Evolutionary conservation across 2,888 invertebrate species (phyloP).

Genomic region (Habrosyne pyritoides): DNA sequence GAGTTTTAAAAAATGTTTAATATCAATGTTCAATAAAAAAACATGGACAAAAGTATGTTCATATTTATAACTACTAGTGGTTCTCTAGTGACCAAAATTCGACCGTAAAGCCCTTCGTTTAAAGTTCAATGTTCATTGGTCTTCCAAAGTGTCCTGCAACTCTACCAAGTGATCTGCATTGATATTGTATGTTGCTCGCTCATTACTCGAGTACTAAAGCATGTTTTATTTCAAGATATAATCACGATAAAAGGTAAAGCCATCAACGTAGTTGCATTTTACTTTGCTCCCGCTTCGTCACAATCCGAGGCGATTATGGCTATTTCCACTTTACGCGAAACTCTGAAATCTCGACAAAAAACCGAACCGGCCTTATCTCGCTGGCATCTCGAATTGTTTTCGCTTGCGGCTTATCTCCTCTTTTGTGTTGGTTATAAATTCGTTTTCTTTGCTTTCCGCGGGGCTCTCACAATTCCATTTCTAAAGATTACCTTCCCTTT

Average conservation of each 20-base stretch:
- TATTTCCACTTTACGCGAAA: constrained; percentile 33
- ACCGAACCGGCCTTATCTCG: constrained; percentile 37
- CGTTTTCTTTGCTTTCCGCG: constrained; percentile 44
- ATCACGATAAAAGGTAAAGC: constrained; percentile 39
- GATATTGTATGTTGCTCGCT: too few species aligned
- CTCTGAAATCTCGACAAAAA: constrained; percentile 42
- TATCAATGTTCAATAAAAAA: too few species aligned
- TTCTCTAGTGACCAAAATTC: too few species aligned
- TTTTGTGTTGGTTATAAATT: constrained; percentile 51
- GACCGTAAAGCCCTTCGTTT: too few species aligned
- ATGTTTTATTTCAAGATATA: constrained; percentile 14
- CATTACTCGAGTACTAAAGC: not conserved
- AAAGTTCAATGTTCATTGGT: too few species aligned
- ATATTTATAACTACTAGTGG: too few species aligned
- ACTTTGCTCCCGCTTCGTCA: constrained; percentile 25
- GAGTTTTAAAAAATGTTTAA: not conserved
- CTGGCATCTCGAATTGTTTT: constrained; percentile 54
- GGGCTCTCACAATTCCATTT: constrained; percentile 31
- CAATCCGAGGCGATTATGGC: constrained; percentile 45
- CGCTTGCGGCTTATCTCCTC: constrained; percentile 51
- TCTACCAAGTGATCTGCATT: too few species aligned
- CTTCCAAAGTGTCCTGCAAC: too few species aligned
- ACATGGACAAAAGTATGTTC: not conserved
- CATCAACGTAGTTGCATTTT: constrained; percentile 38
- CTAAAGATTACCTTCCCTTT: constrained; percentile 38